Base-by-base conservation (phyloP, 35 echinoderm and acorn worm species). In the Anneissia japonica region DNA sequence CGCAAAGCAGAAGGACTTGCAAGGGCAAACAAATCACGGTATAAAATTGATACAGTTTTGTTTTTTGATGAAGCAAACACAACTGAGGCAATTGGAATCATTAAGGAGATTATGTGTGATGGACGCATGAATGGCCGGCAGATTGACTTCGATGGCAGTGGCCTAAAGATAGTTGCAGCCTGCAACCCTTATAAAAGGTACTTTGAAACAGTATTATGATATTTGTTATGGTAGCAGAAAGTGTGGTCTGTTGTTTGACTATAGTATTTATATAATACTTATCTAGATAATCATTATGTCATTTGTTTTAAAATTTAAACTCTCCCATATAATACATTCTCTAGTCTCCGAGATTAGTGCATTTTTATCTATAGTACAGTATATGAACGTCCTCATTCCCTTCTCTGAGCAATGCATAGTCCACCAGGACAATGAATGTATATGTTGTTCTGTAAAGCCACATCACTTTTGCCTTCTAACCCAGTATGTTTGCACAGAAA, bases 1-100 rank as follows among this genome's bases (percentile, higher is more conserved):
- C 38, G 14, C 17, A 34, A 31, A 85, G 84, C 56, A 36, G 33
- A 85, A 76, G 16, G 10, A 10, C 30, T 55, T 13, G 34, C 33
- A 29, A 75, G 3, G 37, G 16, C 39, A 31, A 85, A 85, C 73
- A 74, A 40, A 26, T n/a, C 72, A 35, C 38, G 23, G 14, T 26
- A 85, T 39, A 74, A 85, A 19, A 34, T 85, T 3, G 45, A 84
- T 28, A 84, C 82, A 13, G 31, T 84, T 7, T 32, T 84, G 23
- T 84, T 84, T 32, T 84, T 84, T 72, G 82, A 84, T 40, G 82
- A 84, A 72, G 82, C 82, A 29, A 84, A 84, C 35, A 84, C 84
- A 13, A 85, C 84, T 0, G 64, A 85, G 30, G 84, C 72, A 14
- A 85, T 85, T 38, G 84, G 84, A 5, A 43, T 84, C 5, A 84